Evolutionary conservation across 2,797 vertebrate species (phyloP).

Genomic region (Amniataba percoides): DNA sequence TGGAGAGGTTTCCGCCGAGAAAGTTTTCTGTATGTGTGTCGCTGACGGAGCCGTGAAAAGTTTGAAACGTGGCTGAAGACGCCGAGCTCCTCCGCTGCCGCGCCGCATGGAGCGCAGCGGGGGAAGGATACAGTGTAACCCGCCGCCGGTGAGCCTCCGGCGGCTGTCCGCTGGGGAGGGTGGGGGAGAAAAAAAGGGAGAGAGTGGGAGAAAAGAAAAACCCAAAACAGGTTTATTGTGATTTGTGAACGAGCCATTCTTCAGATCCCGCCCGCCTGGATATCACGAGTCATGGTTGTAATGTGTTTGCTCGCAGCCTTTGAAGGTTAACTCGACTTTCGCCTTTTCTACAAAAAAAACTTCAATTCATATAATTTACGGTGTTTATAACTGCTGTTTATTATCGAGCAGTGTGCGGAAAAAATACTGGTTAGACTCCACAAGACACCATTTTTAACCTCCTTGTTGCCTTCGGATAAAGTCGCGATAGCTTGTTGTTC

Average conservation of each 20-base stretch:
- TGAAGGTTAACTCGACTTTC: slow-evolving; percentile 67
- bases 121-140: not conserved
- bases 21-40: slow-evolving; percentile 75
- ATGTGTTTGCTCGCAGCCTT: slow-evolving; percentile 45
- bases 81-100: slow-evolving; percentile 51
- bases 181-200: not conserved
- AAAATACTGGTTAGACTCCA: not conserved
- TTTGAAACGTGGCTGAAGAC: slow-evolving; percentile 85
- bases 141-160: fast-evolving
- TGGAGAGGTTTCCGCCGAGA: slow-evolving; percentile 60
- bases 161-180: not conserved
- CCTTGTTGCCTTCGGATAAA: slow-evolving; percentile 1
- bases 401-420: fast-evolving
- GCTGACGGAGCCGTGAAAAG: slow-evolving; percentile 79
- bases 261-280: slow-evolving; percentile 71
- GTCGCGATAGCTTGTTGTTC: slow-evolving; percentile 16
- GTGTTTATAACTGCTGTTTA: not conserved
- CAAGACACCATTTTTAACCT: too few species aligned
- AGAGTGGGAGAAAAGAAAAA: not conserved
- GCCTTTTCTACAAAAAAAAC: not conserved
- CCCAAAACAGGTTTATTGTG: slow-evolving; percentile 45
- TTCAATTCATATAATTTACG: not conserved
- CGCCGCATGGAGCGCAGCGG: slow-evolving; percentile 48
- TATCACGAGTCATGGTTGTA: slow-evolving; percentile 72
- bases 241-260: slow-evolving; percentile 46